Percentiles rank a stretch among this genome's conserved stretches.
These are phyloP conservation scores for Eospalax fontanierii DNA, from an alignment of 2,797 vertebrate species.

Conservation along the genomic window DNA sequence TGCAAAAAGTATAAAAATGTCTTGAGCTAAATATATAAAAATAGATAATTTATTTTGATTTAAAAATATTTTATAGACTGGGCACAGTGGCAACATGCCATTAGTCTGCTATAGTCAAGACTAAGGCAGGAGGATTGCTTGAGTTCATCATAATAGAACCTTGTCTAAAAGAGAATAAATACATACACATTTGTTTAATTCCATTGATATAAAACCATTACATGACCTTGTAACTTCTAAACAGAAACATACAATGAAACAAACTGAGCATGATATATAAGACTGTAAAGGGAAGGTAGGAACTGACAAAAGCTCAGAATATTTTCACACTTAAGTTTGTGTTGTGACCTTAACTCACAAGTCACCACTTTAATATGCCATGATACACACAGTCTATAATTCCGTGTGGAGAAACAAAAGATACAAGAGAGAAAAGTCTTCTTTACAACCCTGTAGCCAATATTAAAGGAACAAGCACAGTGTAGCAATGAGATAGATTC, in stretches of 20 bases:
- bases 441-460: not conserved
- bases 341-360: not conserved
- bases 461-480: not conserved
- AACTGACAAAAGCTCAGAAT: not conserved
- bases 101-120: not conserved
- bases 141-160: not conserved
- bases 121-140: not conserved
- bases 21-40: constrained; percentile 46
- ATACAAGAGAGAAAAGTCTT: not conserved
- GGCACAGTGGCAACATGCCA: not conserved
- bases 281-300: not conserved
- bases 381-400: not conserved
- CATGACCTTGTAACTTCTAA: constrained; percentile 45
- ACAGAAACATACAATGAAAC: constrained; percentile 39
- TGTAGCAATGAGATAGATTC: accelerated
- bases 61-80: not conserved
- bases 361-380: not conserved
- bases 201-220: not conserved
- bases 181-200: not conserved
- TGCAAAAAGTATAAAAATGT: constrained; percentile 71
- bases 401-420: not conserved
- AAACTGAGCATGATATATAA: not conserved
- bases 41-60: constrained; percentile 52
- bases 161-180: not conserved
- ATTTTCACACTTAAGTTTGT: not conserved